Evolutionary conservation across 2,113 vertebrate genomes (phyloP).

Genomic region (Forbesichthys papilliferus): DNA sequence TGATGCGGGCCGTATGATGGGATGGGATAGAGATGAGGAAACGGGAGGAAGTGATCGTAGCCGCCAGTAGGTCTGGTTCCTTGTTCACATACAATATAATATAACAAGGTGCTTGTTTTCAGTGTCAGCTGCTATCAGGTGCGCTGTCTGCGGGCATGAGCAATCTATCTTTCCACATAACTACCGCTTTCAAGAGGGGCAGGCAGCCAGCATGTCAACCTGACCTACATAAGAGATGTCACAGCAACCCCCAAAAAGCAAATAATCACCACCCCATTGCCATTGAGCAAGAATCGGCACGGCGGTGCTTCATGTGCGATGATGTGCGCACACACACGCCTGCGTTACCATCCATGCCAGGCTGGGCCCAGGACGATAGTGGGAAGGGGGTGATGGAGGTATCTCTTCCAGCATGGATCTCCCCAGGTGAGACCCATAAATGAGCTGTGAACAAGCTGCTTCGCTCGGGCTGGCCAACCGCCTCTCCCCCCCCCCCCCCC

Average conservation of each 20-base stretch:
- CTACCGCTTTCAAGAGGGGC: background rate
- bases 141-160: background rate
- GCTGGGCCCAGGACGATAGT: conserved; percentile 38
- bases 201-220: background rate
- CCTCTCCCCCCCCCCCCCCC: conserved; percentile 27
- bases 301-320: conserved; percentile 37
- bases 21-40: background rate
- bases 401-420: conserved; percentile 62
- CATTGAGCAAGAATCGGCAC: conserved; percentile 46
- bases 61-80: background rate
- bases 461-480: background rate
- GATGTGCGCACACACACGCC: background rate
- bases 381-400: conserved; percentile 13
- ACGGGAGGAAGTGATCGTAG: conserved; percentile 16
- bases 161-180: background rate
- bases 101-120: background rate
- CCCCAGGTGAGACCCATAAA: conserved; percentile 71
- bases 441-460: conserved; percentile 75
- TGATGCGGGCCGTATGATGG: conserved; percentile 59
- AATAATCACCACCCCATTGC: conserved; percentile 34
- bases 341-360: conserved; percentile 36
- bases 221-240: conserved; percentile 24
- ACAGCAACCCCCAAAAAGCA: background rate
- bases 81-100: conserved; percentile 8
- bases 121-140: too few species aligned